Base-by-base conservation (phyloP, 2,888 invertebrate species). In the Dolichopus griseipennis region DNA sequence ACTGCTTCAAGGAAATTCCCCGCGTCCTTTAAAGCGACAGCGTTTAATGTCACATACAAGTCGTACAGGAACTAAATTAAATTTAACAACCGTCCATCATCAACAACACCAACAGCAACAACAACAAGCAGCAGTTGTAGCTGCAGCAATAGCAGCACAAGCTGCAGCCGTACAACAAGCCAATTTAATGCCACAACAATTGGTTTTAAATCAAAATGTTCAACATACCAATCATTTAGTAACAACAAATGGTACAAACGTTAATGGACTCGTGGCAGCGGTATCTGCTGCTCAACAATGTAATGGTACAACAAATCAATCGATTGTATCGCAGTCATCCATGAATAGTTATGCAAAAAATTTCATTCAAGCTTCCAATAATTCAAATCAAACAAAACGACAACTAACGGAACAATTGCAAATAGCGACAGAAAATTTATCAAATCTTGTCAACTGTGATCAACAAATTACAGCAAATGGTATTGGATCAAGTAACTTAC, bases 21-120 rank as follows among this genome's bases (percentile, higher is more conserved):
- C 80, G 63, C 78, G 82, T 3, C 78, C 82, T 67, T 81, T 81
- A 75, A 82, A 82, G 71, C 81, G 82, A 43, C 81, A 82, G 75
- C 79, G 82, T 70, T 73, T 82, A 72, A 81, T 81, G 80, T 77
- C 78, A 72, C 76, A 75, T 68, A 73, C 75, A 33, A 73, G 75
- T 68, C 75, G 75, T 64, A 73, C 73, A 68, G 78, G 76, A 70
- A 76, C 74, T 69, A 78, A 76, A 64, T 71, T 78, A 62, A 78
- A 75, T 70, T 77, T 76, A 12, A 78, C 77, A 9, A 77, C 78
- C 43, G 75, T 74, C 62, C 76, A 75, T 67, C 76, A 75, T 69
- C 76, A 75, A 64, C 78, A 77, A 67, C 77, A 77, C 68, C 79
- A 79, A n/a, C n/a, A n/a, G n/a, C 71, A 69, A 33, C 69, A 68